These are phyloP conservation scores for Protobothrops flavoviridis DNA, from an alignment of 2,113 vertebrate genomes.

Conservation along the genomic window DNA sequence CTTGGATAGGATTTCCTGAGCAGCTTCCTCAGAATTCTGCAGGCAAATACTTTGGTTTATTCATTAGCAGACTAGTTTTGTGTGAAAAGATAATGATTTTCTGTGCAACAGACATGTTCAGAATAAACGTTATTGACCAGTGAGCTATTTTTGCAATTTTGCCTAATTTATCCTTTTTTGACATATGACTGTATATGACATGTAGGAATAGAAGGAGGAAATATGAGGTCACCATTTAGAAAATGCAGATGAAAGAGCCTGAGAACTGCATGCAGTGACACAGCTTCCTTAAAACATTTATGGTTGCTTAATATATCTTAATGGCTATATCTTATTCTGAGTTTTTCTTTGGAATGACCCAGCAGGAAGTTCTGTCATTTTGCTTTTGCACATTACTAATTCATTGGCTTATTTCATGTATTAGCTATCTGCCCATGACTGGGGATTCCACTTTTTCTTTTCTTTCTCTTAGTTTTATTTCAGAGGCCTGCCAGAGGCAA, in stretches of 20 bases:
- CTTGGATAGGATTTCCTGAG: slow-evolving; percentile 72
- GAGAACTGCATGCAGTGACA: background rate
- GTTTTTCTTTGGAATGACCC: background rate
- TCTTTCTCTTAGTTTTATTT: background rate
- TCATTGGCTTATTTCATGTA: background rate
- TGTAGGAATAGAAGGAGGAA: slow-evolving; percentile 74
- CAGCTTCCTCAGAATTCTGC: slow-evolving; percentile 58
- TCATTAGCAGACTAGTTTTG: slow-evolving; percentile 26
- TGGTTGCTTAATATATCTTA: background rate
- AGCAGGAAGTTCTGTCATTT: background rate
- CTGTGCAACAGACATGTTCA: slow-evolving; percentile 35
- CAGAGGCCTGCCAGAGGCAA: background rate
- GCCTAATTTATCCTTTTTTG: slow-evolving; percentile 40
- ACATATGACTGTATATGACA: slow-evolving; percentile 45
- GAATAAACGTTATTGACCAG: slow-evolving; percentile 33
- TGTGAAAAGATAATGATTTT: slow-evolving; percentile 36
- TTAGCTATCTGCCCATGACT: background rate
- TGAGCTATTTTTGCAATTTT: slow-evolving; percentile 54
- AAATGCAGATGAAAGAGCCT: slow-evolving; percentile 48
- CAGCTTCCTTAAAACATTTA: slow-evolving; percentile 3
- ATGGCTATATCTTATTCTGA: background rate
- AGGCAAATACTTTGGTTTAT: slow-evolving; percentile 40
- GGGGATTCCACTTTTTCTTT: background rate
- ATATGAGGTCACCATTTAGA: slow-evolving; percentile 60
- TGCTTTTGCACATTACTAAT: background rate